Evolutionary conservation across 2,888 invertebrate genomes (phyloP), one percentile per base, ranked within the genome.

Genomic region (Argyra leucocephala): DNA sequence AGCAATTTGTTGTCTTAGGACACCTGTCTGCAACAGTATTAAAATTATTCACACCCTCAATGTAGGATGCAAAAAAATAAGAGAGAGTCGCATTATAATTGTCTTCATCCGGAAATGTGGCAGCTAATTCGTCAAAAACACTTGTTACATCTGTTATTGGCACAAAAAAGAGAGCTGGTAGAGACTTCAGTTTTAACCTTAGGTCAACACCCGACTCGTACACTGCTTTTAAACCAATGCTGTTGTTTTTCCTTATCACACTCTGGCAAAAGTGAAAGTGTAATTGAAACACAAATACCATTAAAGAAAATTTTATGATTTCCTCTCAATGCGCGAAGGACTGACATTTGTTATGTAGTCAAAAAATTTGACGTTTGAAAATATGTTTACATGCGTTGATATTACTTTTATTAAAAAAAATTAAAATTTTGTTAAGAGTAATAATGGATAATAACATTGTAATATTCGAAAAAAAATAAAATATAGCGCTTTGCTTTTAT

Each of bases 181-280:
- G n/a, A 6, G 57, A 57, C n/a, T 57, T 57, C 57, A 57, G 57
- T n/a, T 57, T 57, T 21, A 57, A n/a, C n/a, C 2, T 57, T n/a
- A 57, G 15, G n/a, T 57, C n/a, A 15, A 57, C 6, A n/a, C n/a
- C n/a, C 6, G 18, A n/a, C n/a, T 57, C 57, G n/a, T n/a, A 57
- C 15, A n/a, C n/a, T n/a, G 57, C n/a, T 4, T 57, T 57, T 57
- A 57, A n/a, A n/a, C 57, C 57, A 57, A 57, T n/a, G n/a, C 3
- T n/a, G n/a, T n/a, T 57, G n/a, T 18, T 57, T 21, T 57, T 57
- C n/a, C 57, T 57, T n/a, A n/a, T 57, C n/a, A 57, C n/a, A 57
- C 57, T 57, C n/a, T 57, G 57, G 57, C n/a, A 6, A 6, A 57
- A 21, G n/a, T 57, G 57, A 57, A 57, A 57, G n/a, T 57, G n/a